Conservation (phyloP, 2,888 invertebrate species). For the Euproctis similis region DNA sequence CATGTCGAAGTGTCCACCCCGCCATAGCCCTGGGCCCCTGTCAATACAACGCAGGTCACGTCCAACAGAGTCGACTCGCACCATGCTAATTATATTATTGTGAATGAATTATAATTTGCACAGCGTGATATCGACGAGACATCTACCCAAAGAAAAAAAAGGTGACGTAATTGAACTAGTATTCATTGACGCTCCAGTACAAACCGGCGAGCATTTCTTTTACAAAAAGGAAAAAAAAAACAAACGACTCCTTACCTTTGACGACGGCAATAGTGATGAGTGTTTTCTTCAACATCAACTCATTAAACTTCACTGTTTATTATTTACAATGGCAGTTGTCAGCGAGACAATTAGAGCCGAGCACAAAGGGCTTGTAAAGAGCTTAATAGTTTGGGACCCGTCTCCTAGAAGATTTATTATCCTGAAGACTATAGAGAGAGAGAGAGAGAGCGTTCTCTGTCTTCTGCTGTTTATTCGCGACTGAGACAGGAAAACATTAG, state of each 20-base stretch:
- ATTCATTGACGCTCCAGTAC: constrained; percentile 7
- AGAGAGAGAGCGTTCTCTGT: constrained; percentile 21
- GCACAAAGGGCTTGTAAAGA: constrained; percentile 31
- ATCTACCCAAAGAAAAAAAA: not conserved
- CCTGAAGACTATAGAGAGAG: constrained; percentile 22
- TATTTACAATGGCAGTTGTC: constrained; percentile 32
- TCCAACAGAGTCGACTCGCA: constrained; percentile 10
- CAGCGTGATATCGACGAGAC: not conserved
- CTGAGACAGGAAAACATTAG: too few relatives aligned
- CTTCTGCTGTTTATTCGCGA: constrained; percentile 17
- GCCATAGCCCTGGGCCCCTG: constrained; percentile 22
- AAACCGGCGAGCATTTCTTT: constrained; percentile 5
- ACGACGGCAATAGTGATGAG: too few relatives aligned
- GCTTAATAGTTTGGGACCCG: constrained; percentile 28
- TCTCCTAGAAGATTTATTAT: constrained; percentile 35
- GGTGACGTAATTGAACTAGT: too few relatives aligned
- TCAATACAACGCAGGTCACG: constrained; percentile 15
- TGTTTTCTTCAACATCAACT: constrained; percentile 50
- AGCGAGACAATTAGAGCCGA: constrained; percentile 38
- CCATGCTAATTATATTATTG: constrained; percentile 20
- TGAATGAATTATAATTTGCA: constrained; percentile 14
- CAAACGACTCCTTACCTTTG: constrained; percentile 39
- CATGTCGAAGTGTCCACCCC: constrained; percentile 31
- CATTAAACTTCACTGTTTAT: constrained; percentile 41
- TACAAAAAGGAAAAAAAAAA: constrained; percentile 23